Evolutionary conservation across 2,113 vertebrate genomes (phyloP).

Genomic region (Cromileptes altivelis): DNA sequence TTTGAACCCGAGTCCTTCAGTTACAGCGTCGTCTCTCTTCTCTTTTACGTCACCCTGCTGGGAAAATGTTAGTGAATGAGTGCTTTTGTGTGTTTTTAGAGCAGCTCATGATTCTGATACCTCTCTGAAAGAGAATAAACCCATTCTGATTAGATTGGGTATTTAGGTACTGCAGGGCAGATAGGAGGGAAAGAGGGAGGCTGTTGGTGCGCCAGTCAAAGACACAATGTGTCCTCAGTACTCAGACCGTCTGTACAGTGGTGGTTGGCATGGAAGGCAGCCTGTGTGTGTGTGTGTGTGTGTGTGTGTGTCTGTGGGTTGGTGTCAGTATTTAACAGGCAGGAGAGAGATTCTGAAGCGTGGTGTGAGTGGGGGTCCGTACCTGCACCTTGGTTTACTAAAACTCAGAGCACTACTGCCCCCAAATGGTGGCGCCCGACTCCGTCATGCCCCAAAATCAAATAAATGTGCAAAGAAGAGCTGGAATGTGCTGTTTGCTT

Average conservation of each 20-base stretch:
- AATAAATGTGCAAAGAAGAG: constrained; percentile 36
- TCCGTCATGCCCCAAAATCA: constrained; percentile 26
- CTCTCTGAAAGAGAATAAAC: constrained; percentile 56
- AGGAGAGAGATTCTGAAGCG: constrained; percentile 75
- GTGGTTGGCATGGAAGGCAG: constrained; percentile 55
- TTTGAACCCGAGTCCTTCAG: constrained; percentile 31
- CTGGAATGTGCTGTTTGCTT: constrained; percentile 30
- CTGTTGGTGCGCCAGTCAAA: constrained; percentile 54
- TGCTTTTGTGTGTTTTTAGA: constrained; percentile 55
- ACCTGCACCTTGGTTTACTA: constrained; percentile 49
- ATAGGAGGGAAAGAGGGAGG: constrained; percentile 55
- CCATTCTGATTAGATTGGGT: constrained; percentile 62
- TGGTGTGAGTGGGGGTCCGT: constrained; percentile 67
- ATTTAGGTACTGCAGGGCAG: constrained; percentile 59
- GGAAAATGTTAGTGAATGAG: constrained; percentile 45
- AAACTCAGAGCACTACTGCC: constrained; percentile 75
- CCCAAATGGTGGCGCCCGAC: constrained; percentile 69
- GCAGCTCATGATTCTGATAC: constrained; percentile 55
- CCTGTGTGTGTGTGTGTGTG: constrained; percentile 25
- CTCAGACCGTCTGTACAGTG: constrained; percentile 62
- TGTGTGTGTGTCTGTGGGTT: constrained; percentile 53
- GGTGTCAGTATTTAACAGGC: constrained; percentile 78
- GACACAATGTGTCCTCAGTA: constrained; percentile 77
- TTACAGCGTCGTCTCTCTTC: constrained; percentile 32
- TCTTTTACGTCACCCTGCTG: constrained; percentile 36